Conservation (phyloP, 2,113 vertebrate genomes). For the Rostratula benghalensis region DNA sequence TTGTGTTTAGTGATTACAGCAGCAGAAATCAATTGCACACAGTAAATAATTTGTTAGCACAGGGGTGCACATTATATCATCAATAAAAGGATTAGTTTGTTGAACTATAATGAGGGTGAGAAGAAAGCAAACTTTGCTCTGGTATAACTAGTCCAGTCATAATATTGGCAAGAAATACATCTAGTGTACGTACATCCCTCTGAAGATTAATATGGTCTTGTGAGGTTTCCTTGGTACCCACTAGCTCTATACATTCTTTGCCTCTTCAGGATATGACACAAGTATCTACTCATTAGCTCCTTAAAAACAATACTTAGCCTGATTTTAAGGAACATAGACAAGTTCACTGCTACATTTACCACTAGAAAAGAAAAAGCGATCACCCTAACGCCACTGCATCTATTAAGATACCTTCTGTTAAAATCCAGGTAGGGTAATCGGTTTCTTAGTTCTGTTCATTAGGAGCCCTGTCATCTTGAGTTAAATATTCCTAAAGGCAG, state of each 20-base stretch:
- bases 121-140: conserved; percentile 25
- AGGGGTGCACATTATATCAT: conserved; percentile 13
- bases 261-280: not conserved
- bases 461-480: not conserved
- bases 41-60: conserved; percentile 21
- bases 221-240: not conserved
- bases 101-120: conserved; percentile 21
- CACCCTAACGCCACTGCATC: not conserved
- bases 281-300: not conserved
- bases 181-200: not conserved
- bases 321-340: not conserved
- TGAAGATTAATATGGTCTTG: not conserved
- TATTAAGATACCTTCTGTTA: not conserved
- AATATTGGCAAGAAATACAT: conserved; percentile 13
- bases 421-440: not conserved
- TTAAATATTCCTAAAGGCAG: not conserved
- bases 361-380: not conserved
- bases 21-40: conserved; percentile 44
- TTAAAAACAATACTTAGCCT: not conserved
- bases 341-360: not conserved
- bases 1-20: conserved; percentile 10
- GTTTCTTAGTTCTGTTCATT: not conserved
- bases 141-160: not conserved
- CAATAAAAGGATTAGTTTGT: conserved; percentile 37
- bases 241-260: not conserved